Evolutionary conservation across 2,797 vertebrate species (phyloP), one percentile per base, ranked within the genome.

Genomic region (Malurus leucopterus): DNA sequence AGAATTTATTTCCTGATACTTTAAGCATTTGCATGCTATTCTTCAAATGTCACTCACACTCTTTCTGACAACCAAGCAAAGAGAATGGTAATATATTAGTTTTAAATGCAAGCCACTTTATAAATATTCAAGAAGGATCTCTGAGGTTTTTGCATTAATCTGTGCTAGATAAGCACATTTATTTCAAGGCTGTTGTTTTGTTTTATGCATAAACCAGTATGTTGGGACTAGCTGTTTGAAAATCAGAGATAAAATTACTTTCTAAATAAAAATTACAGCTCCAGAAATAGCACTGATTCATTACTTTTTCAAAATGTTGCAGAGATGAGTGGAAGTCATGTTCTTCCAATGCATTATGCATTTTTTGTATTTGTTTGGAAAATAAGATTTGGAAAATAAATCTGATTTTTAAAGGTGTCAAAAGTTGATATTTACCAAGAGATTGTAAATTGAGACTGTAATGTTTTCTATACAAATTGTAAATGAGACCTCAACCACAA

Each of bases 161-260:
- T 91, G n/a, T 86, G 40, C 55, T 86, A 61, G 17, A 65, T 62
- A 78, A 71, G 67, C 13, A 12, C 51, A 36, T 65, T 78, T 65
- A 86, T 88, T 92, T 93, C 26, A 65, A 59, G 70, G 15, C 26
- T 72, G 24, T 30, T 84, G 18, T 83, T 70, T 55, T 80, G 43
- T 46, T 86, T 88, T 86, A 59, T 73, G 27, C 29, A 43, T 61
- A 64, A 76, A 8, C 11, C 30, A 29, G 15, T 64, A 59, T 76
- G 40, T 77, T 91, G 90, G 65, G 32, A 85, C 54, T 61, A 80
- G 46, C 43, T 88, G 44, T 64, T 91, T 24, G 49, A 85, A 93
- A 92, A 50, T 40, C 6, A 64, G 20, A 84, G 32, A 65, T 40
- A 41, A 72, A 51, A 70, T 74, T 17, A 83, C 50, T 84, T 87